Evolutionary conservation across 2,113 vertebrate species (phyloP), one percentile per base, ranked within the genome.

Genomic region (Pleuronectes platessa): DNA sequence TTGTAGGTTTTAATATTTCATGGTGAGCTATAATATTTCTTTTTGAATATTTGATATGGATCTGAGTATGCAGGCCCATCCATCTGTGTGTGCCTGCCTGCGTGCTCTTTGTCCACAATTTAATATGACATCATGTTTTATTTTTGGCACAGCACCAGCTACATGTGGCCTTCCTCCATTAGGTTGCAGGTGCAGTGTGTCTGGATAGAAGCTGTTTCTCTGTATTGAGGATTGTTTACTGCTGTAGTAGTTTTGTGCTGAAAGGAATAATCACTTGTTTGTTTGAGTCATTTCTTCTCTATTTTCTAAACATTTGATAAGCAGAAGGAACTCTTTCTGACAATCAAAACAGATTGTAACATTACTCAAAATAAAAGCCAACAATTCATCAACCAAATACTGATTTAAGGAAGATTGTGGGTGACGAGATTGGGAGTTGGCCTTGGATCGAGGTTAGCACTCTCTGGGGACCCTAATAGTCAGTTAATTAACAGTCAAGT

Each of bases 1-100:
- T 89, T 64, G 74, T 63, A 60, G 64, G 37, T 65, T 86, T 93
- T 65, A 84, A 89, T 90, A 88, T 83, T 90, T 90, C 24, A 91
- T 88, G 27, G 68, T 86, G 37, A 61, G 65, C 77, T 73, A 56
- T 84, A 65, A 84, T 40, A 86, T 78, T 85, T 81, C 60, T 59
- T 76, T 51, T 65, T 86, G 56, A 90, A 85, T 86, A 74, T 83
- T 88, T 80, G 21, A 86, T 86, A 31, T 68, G 35, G 23, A 71
- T 79, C 24, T 47, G 42, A 18, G 49, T 17, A 26, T 64, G 23
- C 35, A 4, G 31, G 23, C 17, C 40, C n/a, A 37, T 24, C 24
- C 58, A 13, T 54, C 18, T 21, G 3, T 68, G 27, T 24, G 42
- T 23, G 42, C 21, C 51, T 73, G 15, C 24, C 56, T 61, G 31